These are phyloP conservation scores for Amiota communis DNA, from an alignment of 2,888 invertebrate genomes.

Conservation along the genomic window DNA sequence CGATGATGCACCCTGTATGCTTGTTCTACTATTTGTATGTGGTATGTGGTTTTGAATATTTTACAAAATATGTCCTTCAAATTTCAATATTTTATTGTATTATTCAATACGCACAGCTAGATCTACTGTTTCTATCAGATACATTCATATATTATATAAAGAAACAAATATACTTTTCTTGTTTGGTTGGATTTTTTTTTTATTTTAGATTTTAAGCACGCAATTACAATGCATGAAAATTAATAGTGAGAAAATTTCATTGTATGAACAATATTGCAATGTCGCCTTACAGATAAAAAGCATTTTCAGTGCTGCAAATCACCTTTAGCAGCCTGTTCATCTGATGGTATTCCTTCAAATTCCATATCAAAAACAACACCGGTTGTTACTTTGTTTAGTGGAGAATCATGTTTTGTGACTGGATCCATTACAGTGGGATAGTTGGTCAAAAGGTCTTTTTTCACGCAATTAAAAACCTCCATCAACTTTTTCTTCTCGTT, in stretches of 20 bases:
- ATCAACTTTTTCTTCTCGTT: too few species aligned
- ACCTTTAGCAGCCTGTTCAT: too few species aligned
- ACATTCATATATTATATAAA: too few species aligned
- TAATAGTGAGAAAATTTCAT: too few species aligned
- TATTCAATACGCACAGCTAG: not conserved
- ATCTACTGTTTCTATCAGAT: too few species aligned
- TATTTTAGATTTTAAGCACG: not conserved
- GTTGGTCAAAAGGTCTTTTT: too few species aligned
- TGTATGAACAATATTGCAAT: conserved; percentile 32
- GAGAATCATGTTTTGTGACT: too few species aligned
- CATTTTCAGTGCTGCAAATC: too few species aligned
- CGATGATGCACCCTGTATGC: too few species aligned
- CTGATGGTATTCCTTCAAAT: not conserved
- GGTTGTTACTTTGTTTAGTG: too few species aligned
- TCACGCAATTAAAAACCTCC: too few species aligned
- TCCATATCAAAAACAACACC: conserved; percentile 54
- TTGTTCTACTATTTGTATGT: conserved; percentile 11
- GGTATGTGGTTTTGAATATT: conserved; percentile 19
- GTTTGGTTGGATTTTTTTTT: not conserved
- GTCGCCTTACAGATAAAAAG: conserved; percentile 35
- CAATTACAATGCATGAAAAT: not conserved
- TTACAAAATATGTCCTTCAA: conserved; percentile 24
- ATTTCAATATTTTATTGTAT: not conserved
- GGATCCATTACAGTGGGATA: too few species aligned
- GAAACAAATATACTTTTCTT: not conserved